Evolutionary conservation across 2,888 invertebrate species (phyloP).

Genomic region (Epistrophe grossulariae): DNA sequence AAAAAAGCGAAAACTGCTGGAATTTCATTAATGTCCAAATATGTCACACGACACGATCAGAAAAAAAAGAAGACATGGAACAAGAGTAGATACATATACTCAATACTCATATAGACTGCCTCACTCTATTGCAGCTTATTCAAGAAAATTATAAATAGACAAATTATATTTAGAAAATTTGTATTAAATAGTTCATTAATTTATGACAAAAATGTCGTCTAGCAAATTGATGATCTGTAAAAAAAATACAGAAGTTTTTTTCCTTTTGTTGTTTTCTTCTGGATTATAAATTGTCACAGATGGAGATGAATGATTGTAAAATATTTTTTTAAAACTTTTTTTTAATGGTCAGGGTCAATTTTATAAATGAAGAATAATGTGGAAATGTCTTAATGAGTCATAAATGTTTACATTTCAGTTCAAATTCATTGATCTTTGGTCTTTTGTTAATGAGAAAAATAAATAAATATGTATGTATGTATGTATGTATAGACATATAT

Average conservation of each 20-base stretch:
- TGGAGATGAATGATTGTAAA: constrained; percentile 20
- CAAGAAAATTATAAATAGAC: constrained; percentile 44
- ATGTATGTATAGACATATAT: neutral
- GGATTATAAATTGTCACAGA: constrained; percentile 17
- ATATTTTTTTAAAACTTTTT: neutral
- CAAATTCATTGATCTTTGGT: constrained; percentile 9
- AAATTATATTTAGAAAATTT: constrained; percentile 39
- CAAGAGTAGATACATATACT: too few relatives aligned
- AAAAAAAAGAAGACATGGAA: neutral
- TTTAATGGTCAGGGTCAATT: constrained; percentile 30
- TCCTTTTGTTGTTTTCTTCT: neutral
- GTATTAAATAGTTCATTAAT: constrained; percentile 66
- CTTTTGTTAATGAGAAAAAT: neutral
- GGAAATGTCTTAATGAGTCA: neutral
- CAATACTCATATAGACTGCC: neutral
- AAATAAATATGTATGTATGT: neutral
- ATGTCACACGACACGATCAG: constrained; percentile 38
- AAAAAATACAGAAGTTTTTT: constrained; percentile 43
- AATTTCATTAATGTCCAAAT: constrained; percentile 37
- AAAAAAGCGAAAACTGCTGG: constrained; percentile 19
- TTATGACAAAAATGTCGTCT: constrained; percentile 50
- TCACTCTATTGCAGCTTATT: neutral
- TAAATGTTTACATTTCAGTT: constrained; percentile 25
- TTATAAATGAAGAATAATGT: constrained; percentile 10
- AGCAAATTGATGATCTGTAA: constrained; percentile 56